Evolutionary conservation across 1,140 invertebrate genomes (phyloP), one percentile per base, ranked within the genome.

Genomic region (Drosophila equinoxialis): DNA sequence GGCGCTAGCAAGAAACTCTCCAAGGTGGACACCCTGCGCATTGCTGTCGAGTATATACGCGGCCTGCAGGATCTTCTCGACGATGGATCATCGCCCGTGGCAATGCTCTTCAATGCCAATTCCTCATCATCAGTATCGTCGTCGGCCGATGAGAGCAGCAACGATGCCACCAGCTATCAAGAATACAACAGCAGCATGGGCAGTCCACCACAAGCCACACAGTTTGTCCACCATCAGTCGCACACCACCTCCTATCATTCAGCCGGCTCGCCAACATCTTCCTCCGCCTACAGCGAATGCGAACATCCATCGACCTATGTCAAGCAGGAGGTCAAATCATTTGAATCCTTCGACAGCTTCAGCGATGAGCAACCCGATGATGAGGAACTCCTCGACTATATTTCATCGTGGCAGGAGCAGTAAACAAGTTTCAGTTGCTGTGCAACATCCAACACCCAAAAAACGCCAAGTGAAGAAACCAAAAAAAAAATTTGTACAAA

Each of bases 1-100:
- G 94, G 95, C 41, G 94, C 95, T 30, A 94, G 94, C 77, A 98
- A 98, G 90, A 98, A 99, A 91, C 93, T 99, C 23, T 97, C 96
- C 90, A 99, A 99, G 94, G 98, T 99, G 30, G 98, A 99, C 89
- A 99, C 98, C 1, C 93, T 99, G 13, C 94, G 96, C 71, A 95
- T 98, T 77, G 98, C 98, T 2, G 97, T 99, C 0, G 97, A 98
- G 91, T 99, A 99, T 89, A 99, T 99, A 72, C 94, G 96, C 60
- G 96, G 96, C 73, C 94, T 99, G 23, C 96, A 98, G 91, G 94
- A 96, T 71, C 93, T 98, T 59, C 92, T 99, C 23, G 96, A 96
- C 45, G 95, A 96, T 61, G 72, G 78, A 6, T 63, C 70, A 3
- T 37, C 45, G 1, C 17, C 48, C 0, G n/a, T 39, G 37, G 10